Evolutionary conservation across 1,140 invertebrate species (phyloP), one percentile per base, ranked within the genome.

Genomic region (Eulimnadia texana): DNA sequence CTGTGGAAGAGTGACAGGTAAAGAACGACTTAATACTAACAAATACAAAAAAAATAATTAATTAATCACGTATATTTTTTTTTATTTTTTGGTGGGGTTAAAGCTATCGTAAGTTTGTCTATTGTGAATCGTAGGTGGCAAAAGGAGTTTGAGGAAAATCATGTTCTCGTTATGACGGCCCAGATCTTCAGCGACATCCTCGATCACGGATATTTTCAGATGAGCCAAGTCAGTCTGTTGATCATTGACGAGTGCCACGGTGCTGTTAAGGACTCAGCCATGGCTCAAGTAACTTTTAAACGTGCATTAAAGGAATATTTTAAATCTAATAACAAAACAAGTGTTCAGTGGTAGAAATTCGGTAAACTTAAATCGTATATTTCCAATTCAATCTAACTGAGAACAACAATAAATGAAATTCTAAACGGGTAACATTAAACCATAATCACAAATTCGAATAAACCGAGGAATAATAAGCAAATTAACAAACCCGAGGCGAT

Each of bases 201-300:
- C 0, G 70, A 74, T 10, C 79, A 84, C 65, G 76, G 77, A 6
- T 79, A 80, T 64, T 74, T 93, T 22, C 65, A 68, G 49, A 68
- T 84, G 27, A 68, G 68, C 28, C 67, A 79, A 55, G 76, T 94
- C n/a, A 91, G 87, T 75, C 73, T 97, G 22, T 68, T 96, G 0
- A 83, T 98, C 47, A 84, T 97, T 67, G 93, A 98, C 71, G 92
- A 97, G 70, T 96, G 92, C 69, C 93, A 97, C 71, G 80, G 84
- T 68, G 90, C 83, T n/a, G 83, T 84, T 0, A 78, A 80, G 13
- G 75, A 83, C 61, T 86, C 92, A 73, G 82, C 87, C 0, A 91
- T 83, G 58, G 69, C 72, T 61, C 67, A 72, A 57, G 75, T 83
- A n/a, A n/a, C n/a, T n/a, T n/a, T n/a, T n/a, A n/a, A n/a, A n/a